Percentiles rank a stretch among this genome's conserved stretches.
Evolutionary conservation across 2,888 invertebrate genomes (phyloP).

Genomic region (Leptinotarsa juncta): DNA sequence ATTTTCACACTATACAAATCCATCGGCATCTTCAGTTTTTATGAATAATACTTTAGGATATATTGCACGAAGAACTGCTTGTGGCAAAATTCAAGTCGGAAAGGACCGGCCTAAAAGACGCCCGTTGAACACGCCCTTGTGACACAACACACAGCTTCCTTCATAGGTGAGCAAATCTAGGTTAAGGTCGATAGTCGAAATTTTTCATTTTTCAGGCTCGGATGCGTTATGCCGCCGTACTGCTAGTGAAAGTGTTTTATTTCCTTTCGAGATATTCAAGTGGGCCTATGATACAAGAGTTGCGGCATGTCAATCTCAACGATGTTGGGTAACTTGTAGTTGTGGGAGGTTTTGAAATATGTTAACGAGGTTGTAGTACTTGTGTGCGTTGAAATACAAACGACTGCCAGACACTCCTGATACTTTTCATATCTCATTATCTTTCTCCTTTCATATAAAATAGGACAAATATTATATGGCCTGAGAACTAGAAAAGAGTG

Average conservation of each 20-base stretch:
- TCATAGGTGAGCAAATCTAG: conserved; percentile 2
- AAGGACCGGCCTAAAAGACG: conserved; percentile 6
- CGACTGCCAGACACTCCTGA: neutral
- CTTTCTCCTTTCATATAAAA: neutral
- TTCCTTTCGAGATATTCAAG: conserved; percentile 1
- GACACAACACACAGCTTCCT: neutral
- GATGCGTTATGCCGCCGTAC: conserved; percentile 1
- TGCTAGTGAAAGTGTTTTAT: conserved; percentile 14
- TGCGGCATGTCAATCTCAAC: conserved; percentile 1
- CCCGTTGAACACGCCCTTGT: neutral
- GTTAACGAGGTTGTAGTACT: neutral
- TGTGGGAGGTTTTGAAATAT: conserved; percentile 19
- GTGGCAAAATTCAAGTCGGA: neutral
- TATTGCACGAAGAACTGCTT: no score
- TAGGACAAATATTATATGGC: neutral
- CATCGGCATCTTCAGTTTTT: no score
- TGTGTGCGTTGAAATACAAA: neutral
- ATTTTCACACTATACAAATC: no score
- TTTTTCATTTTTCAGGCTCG: neutral
- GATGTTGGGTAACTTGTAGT: neutral
- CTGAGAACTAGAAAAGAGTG: neutral
- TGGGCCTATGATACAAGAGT: neutral
- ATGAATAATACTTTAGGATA: no score
- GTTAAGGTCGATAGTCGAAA: conserved; percentile 19
- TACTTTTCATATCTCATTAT: neutral